Base-by-base conservation (phyloP, 1,140 invertebrate species). In the Neelides sp. region DNA sequence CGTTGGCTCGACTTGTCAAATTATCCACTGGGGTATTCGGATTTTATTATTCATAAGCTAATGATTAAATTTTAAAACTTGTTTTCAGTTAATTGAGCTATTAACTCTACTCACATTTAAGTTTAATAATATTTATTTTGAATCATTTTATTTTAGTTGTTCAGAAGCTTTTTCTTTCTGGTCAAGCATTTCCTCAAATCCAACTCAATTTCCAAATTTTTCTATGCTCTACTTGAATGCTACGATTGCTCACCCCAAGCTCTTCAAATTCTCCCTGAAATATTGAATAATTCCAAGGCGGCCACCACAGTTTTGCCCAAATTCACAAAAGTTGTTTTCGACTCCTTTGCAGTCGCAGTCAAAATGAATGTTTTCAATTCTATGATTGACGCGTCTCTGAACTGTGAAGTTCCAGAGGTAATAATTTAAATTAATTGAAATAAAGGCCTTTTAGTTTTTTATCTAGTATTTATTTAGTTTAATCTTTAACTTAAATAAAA, bases 381-480 rank as follows among this genome's bases (percentile, higher is more conserved):
- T 4, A 40, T 61, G 52, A 47, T 61, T 20, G 45, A 57, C 1
- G 8, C 24, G 4, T 32, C 50, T 19, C 12, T 54, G n/a, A 2
- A 32, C 12, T 57, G 59, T 45, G 43, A 57, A 48, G 12, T 13
- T 34, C 44, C 55, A 15, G 50, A 56, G 44, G 54, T 56, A 45
- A 48, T 42, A n/a, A 26, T 23, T 8, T 20, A 8, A 4, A n/a
- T 22, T 10, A 37, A 4, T n/a, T 22, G 19, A 23, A 45, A 24
- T 48, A 10, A 17, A 4, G n/a, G 37, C 22, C 32, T 40, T 24
- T 24, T 32, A 22, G 39, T 28, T 24, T 48, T 41, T 32, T 50
- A 2, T 52, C 1, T n/a, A n/a, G n/a, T n/a, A n/a, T n/a, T n/a
- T n/a, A n/a, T n/a, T n/a, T n/a, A n/a, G 5, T 15, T 7, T 15